phyloP scores from a whole-genome alignment of 2,888 invertebrate genomes.

The Maniola hyperantus region DNA sequence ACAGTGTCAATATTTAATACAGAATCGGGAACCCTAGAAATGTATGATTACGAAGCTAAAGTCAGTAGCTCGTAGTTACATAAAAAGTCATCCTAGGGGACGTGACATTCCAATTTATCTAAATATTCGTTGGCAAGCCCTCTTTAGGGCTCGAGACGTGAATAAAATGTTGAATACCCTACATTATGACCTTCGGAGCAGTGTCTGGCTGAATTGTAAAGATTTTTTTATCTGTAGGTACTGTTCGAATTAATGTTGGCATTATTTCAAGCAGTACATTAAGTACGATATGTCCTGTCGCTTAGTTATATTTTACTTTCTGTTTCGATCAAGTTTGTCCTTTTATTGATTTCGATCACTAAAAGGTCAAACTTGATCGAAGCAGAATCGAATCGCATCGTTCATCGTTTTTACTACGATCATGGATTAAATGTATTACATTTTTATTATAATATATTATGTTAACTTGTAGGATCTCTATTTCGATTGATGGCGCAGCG shows the following conservation, averaged over 20 bases:
- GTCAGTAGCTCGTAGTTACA: slow-evolving; percentile 13
- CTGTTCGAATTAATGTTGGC: not conserved
- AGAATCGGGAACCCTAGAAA: not conserved
- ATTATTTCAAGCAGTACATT: not conserved
- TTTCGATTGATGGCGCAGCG: not conserved
- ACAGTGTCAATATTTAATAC: not conserved
- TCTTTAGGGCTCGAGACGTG: slow-evolving; percentile 26
- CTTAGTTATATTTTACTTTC: too few relatives aligned
- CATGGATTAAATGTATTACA: not conserved
- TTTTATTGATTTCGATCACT: too few relatives aligned
- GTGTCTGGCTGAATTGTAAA: slow-evolving; percentile 3
- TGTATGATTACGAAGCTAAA: slow-evolving; percentile 2
- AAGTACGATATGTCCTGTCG: too few relatives aligned
- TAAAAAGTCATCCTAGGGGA: slow-evolving; percentile 25
- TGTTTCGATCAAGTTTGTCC: too few relatives aligned
- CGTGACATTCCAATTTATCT: slow-evolving; percentile 29
- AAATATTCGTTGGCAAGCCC: slow-evolving; percentile 31
- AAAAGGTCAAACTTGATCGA: too few relatives aligned
- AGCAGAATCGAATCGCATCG: too few relatives aligned
- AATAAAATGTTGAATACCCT: slow-evolving; percentile 24
- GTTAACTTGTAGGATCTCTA: not conserved
- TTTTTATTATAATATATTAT: not conserved
- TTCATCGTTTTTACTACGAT: too few relatives aligned
- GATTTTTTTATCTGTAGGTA: not conserved
- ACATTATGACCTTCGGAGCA: slow-evolving; percentile 19